phyloP scores from a whole-genome alignment of 1,140 invertebrate genomes.

The Drosophila saltans region DNA sequence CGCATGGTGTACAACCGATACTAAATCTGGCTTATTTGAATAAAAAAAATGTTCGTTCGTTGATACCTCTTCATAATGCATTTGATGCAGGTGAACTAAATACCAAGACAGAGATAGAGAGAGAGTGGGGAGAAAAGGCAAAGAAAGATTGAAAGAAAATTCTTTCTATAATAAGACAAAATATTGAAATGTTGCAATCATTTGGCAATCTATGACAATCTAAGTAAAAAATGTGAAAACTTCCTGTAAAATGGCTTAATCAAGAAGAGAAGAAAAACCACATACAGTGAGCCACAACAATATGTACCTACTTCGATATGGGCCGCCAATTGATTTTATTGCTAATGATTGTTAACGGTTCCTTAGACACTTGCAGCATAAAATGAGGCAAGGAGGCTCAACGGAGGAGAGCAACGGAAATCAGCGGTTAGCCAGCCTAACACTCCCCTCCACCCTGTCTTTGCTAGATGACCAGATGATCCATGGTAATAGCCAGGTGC shows the following conservation, averaged over 20 bases:
- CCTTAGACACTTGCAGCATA: conserved; percentile 64
- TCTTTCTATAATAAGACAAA: too few species aligned
- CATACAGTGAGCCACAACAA: conserved; percentile 31
- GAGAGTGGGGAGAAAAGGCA: too few species aligned
- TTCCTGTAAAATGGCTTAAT: conserved; percentile 35
- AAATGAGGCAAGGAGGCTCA: conserved; percentile 1
- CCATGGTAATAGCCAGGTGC: conserved; percentile 22
- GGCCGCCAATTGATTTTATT: conserved; percentile 76
- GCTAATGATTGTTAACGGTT: conserved; percentile 76
- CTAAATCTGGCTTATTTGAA: conserved; percentile 63
- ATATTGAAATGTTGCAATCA: too few species aligned
- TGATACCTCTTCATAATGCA: too few species aligned
- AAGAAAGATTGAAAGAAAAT: too few species aligned
- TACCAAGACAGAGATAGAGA: too few species aligned
- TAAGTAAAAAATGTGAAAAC: conserved; percentile 13
- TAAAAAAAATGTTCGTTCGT: conserved; percentile 28
- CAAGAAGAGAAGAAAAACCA: not conserved
- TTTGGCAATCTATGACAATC: too few species aligned
- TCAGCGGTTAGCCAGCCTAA: conserved; percentile 65
- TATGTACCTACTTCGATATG: conserved; percentile 64
- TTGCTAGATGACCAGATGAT: conserved; percentile 27
- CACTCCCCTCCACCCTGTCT: too few species aligned
- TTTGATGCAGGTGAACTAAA: too few species aligned
- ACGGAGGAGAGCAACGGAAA: conserved; percentile 48
- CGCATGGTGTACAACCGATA: conserved; percentile 52